Conservation (phyloP, 92 coral and sea anemone genomes). For the Porites divaricata region DNA sequence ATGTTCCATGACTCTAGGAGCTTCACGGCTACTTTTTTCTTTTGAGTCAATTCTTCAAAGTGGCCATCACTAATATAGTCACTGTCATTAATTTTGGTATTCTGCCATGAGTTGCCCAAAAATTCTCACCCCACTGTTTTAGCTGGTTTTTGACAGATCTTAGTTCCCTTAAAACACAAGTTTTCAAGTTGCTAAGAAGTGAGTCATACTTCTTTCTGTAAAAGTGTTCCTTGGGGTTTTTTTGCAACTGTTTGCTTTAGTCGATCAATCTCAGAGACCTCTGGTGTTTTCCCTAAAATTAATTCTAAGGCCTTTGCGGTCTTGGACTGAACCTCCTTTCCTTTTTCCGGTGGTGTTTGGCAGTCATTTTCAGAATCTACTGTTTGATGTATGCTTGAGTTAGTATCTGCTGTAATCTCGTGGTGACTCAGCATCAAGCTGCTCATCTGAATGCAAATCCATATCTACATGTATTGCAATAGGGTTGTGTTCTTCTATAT, state of each 20-base stretch:
- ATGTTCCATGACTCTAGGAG: constrained; percentile 42
- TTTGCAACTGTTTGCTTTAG: constrained; percentile 2
- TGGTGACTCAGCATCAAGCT: neutral
- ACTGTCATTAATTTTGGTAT: constrained; percentile 19
- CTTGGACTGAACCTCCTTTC: constrained; percentile 21
- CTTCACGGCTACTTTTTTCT: constrained; percentile 24
- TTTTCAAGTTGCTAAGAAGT: neutral
- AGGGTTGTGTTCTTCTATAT: neutral
- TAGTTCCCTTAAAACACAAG: constrained; percentile 21
- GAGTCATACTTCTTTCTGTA: constrained; percentile 31
- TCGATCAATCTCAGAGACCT: constrained; percentile 18
- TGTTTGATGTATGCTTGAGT: neutral
- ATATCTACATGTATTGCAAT: neutral
- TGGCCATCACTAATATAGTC: neutral
- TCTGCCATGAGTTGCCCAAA: constrained; percentile 1
- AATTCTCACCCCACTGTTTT: constrained; percentile 15
- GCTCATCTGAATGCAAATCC: constrained; percentile 4
- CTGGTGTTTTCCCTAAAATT: constrained; percentile 15
- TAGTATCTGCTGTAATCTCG: neutral
- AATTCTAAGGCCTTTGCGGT: constrained; percentile 25
- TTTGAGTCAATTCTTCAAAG: neutral
- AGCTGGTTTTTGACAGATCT: neutral
- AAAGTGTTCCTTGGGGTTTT: constrained; percentile 28
- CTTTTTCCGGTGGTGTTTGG: neutral
- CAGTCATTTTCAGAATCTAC: neutral